These are phyloP conservation scores for Zoanthus gigantus DNA, from an alignment of 92 coral and sea anemone species.

Conservation along the genomic window DNA sequence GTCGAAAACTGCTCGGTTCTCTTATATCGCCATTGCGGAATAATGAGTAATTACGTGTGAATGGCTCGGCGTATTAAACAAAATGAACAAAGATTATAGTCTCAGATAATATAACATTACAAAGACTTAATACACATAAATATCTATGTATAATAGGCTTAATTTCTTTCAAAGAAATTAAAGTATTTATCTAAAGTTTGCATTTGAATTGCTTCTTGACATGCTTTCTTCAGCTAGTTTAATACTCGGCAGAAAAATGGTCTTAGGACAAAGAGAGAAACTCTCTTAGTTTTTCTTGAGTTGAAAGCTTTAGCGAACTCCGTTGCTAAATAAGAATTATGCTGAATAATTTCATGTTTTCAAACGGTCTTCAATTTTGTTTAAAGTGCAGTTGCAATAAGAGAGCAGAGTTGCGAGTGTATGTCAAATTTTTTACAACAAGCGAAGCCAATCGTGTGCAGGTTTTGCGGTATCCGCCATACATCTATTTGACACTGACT, in stretches of 20 bases:
- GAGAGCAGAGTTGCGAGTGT: background rate
- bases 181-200: constrained; percentile 6
- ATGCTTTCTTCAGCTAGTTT: background rate
- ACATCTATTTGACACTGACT: constrained; percentile 8
- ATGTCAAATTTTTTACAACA: background rate
- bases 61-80: constrained; percentile 25
- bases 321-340: background rate
- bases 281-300: background rate
- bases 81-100: background rate
- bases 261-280: constrained; percentile 4
- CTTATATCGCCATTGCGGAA: constrained; percentile 24
- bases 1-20: constrained; percentile 10
- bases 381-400: constrained; percentile 19
- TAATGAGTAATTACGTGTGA: constrained; percentile 44
- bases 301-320: background rate
- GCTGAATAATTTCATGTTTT: background rate
- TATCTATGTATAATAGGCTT: background rate
- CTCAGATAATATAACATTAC: constrained; percentile 26
- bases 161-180: constrained; percentile 1
- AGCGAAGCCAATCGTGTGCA: constrained; percentile 6
- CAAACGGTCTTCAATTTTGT: background rate
- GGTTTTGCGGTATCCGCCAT: background rate
- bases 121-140: background rate
- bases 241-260: background rate
- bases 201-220: background rate